A percentile compares a stretch with the other conserved stretches of the same genome.
These are phyloP conservation scores for Solenopsis fugax DNA, from an alignment of 1,140 invertebrate species.

Conservation along the genomic window DNA sequence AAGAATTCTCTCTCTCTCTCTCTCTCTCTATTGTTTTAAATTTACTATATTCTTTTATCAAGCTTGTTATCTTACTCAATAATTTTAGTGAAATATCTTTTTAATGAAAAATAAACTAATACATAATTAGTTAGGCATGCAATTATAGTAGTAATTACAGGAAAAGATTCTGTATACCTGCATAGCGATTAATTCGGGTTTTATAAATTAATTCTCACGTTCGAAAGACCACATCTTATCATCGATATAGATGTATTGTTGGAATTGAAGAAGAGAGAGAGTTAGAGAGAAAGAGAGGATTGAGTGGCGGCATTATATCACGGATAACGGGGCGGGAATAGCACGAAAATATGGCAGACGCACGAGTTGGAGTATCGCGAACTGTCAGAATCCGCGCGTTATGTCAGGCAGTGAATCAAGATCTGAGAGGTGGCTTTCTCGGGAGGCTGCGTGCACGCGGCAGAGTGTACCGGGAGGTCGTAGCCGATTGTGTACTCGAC, in stretches of 20 bases:
- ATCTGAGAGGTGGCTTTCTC: constrained; percentile 54
- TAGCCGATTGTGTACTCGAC: constrained; percentile 65
- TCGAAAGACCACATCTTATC: background rate
- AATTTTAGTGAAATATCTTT: background rate
- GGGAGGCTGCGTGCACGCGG: constrained; percentile 25
- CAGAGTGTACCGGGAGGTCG: constrained; percentile 59
- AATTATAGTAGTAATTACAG: background rate
- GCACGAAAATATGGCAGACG: constrained; percentile 4
- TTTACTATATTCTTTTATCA: background rate
- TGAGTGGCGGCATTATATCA: background rate
- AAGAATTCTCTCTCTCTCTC: too few relatives aligned
- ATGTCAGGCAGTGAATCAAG: constrained; percentile 69
- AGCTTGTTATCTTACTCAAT: background rate
- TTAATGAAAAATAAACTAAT: constrained; percentile 10
- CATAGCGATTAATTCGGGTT: background rate
- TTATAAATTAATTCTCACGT: background rate
- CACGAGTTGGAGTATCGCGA: constrained; percentile 46
- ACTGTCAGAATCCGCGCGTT: constrained; percentile 53
- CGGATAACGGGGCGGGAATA: background rate
- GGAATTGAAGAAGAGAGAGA: background rate
- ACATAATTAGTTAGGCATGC: background rate
- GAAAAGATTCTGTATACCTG: background rate
- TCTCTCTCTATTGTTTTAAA: too few relatives aligned
- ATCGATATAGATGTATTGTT: background rate
- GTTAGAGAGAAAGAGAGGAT: background rate